Conservation (phyloP, 2,888 invertebrate genomes). For the Polylopha cassiicola region DNA sequence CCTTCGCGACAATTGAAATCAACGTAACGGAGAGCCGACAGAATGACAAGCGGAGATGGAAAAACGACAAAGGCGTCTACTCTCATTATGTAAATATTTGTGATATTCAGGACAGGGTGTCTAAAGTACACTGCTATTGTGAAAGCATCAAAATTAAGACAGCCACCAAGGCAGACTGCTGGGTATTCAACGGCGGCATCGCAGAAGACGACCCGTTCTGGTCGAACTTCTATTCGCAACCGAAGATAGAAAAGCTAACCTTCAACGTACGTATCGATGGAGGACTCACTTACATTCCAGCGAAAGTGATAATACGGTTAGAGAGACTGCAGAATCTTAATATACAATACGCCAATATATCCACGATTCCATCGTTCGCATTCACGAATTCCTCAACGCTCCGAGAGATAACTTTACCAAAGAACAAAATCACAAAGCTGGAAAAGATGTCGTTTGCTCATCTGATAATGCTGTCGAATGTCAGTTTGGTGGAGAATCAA, state of each 20-base stretch:
- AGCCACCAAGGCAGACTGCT: slow-evolving; percentile 85
- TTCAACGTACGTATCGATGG: slow-evolving; percentile 84
- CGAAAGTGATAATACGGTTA: slow-evolving; percentile 81
- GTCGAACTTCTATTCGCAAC: slow-evolving; percentile 85
- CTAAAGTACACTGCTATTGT: slow-evolving; percentile 82
- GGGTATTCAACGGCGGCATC: slow-evolving; percentile 84
- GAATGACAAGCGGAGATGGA: slow-evolving; percentile 68
- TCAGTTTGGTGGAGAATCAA: slow-evolving; percentile 86
- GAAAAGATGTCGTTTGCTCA: slow-evolving; percentile 85
- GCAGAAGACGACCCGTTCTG: slow-evolving; percentile 84
- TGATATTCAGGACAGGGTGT: slow-evolving; percentile 72
- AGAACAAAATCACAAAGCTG: slow-evolving; percentile 83
- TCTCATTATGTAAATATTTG: slow-evolving; percentile 76
- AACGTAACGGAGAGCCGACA: slow-evolving; percentile 69
- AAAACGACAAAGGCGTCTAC: slow-evolving; percentile 59
- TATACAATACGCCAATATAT: slow-evolving; percentile 85
- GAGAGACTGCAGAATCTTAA: slow-evolving; percentile 81
- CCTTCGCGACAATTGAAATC: slow-evolving; percentile 67
- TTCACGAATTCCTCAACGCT: slow-evolving; percentile 85
- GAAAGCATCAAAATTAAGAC: slow-evolving; percentile 73
- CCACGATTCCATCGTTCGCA: slow-evolving; percentile 82
- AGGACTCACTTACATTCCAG: slow-evolving; percentile 83
- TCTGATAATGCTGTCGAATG: slow-evolving; percentile 81
- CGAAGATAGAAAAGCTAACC: slow-evolving; percentile 81
- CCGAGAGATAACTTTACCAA: slow-evolving; percentile 81